Percentiles rank a stretch among this genome's conserved stretches.
These are phyloP conservation scores for Probosciger aterrimus DNA, from an alignment of 2,113 vertebrate species.

Conservation along the genomic window DNA sequence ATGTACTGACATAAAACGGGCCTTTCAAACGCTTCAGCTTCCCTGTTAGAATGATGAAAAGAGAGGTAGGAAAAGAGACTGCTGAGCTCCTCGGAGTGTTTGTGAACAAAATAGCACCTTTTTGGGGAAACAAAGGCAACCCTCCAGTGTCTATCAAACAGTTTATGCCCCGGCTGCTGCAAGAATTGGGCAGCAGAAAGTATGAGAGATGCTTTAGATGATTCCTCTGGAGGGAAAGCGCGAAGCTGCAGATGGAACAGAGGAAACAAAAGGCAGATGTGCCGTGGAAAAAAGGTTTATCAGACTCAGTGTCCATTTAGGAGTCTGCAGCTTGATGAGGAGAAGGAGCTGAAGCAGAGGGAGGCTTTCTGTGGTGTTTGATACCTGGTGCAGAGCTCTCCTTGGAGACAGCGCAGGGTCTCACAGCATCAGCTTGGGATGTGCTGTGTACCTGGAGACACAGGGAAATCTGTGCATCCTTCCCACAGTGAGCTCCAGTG, in stretches of 20 bases:
- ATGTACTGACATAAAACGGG: not conserved
- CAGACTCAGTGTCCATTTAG: not conserved
- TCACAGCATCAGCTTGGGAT: accelerated
- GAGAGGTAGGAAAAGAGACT: slow-evolving; percentile 10
- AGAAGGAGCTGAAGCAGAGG: not conserved
- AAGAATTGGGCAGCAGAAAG: slow-evolving; percentile 6
- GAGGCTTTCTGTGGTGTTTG: not conserved
- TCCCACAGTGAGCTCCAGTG: not conserved
- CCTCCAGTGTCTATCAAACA: not conserved
- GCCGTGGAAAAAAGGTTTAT: slow-evolving; percentile 16
- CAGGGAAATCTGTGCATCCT: not conserved
- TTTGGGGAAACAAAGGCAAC: slow-evolving; percentile 33
- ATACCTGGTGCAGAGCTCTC: not conserved
- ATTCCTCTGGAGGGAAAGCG: not conserved
- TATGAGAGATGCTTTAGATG: slow-evolving; percentile 1
- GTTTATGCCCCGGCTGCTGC: not conserved
- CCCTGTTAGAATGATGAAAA: slow-evolving; percentile 45
- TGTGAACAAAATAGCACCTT: slow-evolving; percentile 58
- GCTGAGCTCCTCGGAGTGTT: slow-evolving; percentile 33
- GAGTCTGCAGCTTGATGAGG: not conserved
- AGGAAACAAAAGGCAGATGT: slow-evolving; percentile 1
- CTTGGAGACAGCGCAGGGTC: not conserved
- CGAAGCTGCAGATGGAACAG: not conserved
- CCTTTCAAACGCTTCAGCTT: slow-evolving; percentile 40
- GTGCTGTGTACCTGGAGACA: accelerated